These are phyloP conservation scores for Molorchus minor DNA, from an alignment of 2,888 invertebrate species.

Conservation along the genomic window DNA sequence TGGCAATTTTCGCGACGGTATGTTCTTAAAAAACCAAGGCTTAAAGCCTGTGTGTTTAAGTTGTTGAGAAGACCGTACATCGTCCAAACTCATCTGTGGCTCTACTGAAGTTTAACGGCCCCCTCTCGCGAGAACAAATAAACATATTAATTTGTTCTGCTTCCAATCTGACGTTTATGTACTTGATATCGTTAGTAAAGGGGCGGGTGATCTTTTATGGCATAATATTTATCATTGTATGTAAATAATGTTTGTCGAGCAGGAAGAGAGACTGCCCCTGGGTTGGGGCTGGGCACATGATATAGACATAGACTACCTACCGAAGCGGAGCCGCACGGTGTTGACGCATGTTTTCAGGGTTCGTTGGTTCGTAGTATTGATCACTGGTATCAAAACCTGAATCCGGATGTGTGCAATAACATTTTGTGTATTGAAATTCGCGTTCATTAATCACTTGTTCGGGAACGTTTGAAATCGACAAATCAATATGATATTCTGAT, in stretches of 20 bases:
- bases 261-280: conserved; percentile 50
- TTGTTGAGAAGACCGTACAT: no score
- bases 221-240: conserved; percentile 60
- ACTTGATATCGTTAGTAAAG: conserved; percentile 45
- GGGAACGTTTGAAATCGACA: no score
- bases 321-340: conserved; percentile 53
- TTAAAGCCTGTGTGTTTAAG: no score
- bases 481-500: no score
- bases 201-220: conserved; percentile 54
- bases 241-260: conserved; percentile 63
- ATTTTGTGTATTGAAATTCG: conserved; percentile 34
- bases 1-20: no score
- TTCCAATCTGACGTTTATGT: conserved; percentile 53
- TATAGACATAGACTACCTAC: conserved; percentile 9
- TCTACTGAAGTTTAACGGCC: conserved; percentile 21
- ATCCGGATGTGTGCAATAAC: conserved; percentile 48
- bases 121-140: conserved; percentile 29
- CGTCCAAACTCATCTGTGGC: not conserved
- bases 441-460: no score
- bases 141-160: conserved; percentile 51
- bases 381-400: conserved; percentile 60
- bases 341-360: conserved; percentile 72
- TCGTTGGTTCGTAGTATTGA: conserved; percentile 68
- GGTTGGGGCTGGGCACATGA: conserved; percentile 29
- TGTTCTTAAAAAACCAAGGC: no score